phyloP scores from a whole-genome alignment of 1,140 invertebrate species.

The Rhynchophorus ferrugineus region DNA sequence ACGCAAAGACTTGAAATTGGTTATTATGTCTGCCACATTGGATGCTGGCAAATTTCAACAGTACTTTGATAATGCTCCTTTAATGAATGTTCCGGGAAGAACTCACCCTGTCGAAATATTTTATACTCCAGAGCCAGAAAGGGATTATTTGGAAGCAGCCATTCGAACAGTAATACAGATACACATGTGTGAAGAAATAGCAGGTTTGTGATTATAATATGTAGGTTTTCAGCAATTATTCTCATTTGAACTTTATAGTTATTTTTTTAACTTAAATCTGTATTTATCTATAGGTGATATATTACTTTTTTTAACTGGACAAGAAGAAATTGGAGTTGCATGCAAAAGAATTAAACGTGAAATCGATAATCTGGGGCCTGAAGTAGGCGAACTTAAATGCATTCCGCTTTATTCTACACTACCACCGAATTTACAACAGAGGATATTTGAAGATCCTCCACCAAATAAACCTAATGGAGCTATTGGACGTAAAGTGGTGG shows the following conservation, averaged over 20 bases:
- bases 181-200: slow-evolving; percentile 95
- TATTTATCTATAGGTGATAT: slow-evolving; percentile 18
- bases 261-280: slow-evolving; percentile 4
- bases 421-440: slow-evolving; percentile 94
- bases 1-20: slow-evolving; percentile 87
- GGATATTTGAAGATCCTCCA: slow-evolving; percentile 94
- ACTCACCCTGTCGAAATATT: slow-evolving; percentile 98
- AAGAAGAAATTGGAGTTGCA: slow-evolving; percentile 98
- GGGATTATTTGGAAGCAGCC: slow-evolving; percentile 97
- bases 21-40: slow-evolving; percentile 99
- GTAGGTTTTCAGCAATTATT: neutral
- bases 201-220: slow-evolving; percentile 66
- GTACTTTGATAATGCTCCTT: slow-evolving; percentile 96
- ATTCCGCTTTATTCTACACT: slow-evolving; percentile 98
- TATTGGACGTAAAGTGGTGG: slow-evolving; percentile 92
- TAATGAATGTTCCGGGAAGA: slow-evolving; percentile 97
- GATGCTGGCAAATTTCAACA: slow-evolving; percentile 99
- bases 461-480: slow-evolving; percentile 89
- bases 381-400: slow-evolving; percentile 95
- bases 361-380: slow-evolving; percentile 92
- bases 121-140: slow-evolving; percentile 97
- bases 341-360: slow-evolving; percentile 97
- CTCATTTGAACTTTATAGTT: neutral
- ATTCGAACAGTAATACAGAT: slow-evolving; percentile 99
- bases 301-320: slow-evolving; percentile 84